Percentiles rank a stretch among this genome's conserved stretches.
Conservation (phyloP, 2,888 invertebrate species). For the Chrysolina haemoptera region DNA sequence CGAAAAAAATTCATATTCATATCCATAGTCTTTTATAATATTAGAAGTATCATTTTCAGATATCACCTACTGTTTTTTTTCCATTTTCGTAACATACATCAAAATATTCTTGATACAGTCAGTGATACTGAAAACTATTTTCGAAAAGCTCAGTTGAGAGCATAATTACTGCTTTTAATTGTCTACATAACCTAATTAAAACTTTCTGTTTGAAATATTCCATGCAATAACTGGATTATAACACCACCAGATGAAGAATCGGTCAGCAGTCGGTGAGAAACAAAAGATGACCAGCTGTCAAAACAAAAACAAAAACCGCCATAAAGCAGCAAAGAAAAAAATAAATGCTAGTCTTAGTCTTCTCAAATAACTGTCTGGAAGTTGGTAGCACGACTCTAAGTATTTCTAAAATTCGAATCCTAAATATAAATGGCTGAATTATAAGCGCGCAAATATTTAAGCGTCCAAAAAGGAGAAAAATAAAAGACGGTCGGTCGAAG, state of each 20-base stretch:
- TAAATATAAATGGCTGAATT: constrained; percentile 65
- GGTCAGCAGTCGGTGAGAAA: constrained; percentile 43
- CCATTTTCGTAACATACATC: too few species aligned
- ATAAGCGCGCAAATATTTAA: constrained; percentile 60
- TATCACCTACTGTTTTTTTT: too few species aligned
- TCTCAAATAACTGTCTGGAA: constrained; percentile 54
- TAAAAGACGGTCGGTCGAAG: constrained; percentile 51
- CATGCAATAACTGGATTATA: neutral
- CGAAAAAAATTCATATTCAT: too few species aligned
- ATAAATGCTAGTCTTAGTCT: constrained; percentile 44
- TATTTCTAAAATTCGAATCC: constrained; percentile 63
- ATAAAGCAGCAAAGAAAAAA: constrained; percentile 46
- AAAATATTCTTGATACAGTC: too few species aligned
- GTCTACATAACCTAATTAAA: too few species aligned
- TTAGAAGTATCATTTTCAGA: too few species aligned
- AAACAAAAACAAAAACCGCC: constrained; percentile 54
- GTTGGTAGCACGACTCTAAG: constrained; percentile 51
- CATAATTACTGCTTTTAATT: too few species aligned
- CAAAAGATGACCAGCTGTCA: constrained; percentile 52
- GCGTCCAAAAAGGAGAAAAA: constrained; percentile 51
- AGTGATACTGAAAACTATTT: too few species aligned
- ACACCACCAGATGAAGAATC: neutral
- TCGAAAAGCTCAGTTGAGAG: too few species aligned
- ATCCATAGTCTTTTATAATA: too few species aligned
- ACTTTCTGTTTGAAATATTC: neutral